These are phyloP conservation scores for Clarias fuscus DNA, from an alignment of 2,797 vertebrate genomes.

Conservation along the genomic window DNA sequence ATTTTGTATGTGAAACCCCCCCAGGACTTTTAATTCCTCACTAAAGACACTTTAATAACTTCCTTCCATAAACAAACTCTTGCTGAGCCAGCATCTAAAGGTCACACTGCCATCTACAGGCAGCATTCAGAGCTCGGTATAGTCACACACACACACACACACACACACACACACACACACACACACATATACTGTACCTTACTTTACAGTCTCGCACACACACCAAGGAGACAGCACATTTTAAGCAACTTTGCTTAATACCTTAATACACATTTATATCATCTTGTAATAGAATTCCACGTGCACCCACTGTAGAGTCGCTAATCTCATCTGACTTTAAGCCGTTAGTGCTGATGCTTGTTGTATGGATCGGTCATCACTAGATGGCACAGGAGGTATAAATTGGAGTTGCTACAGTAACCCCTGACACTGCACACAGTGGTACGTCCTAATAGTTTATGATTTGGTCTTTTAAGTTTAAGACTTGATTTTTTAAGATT, in stretches of 20 bases:
- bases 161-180: not conserved
- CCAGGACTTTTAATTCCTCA: constrained; percentile 63
- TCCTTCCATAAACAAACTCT: constrained; percentile 74
- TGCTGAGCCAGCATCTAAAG: constrained; percentile 52
- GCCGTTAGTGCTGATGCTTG: constrained; percentile 8
- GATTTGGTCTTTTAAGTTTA: not conserved
- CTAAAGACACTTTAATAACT: constrained; percentile 77
- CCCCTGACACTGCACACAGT: not conserved
- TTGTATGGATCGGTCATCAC: constrained; percentile 33
- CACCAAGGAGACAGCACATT: not conserved
- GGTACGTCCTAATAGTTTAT: not conserved
- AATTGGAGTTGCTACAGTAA: not conserved
- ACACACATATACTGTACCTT: not conserved
- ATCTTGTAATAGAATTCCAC: not conserved
- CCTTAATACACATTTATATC: not conserved
- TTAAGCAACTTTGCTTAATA: not conserved
- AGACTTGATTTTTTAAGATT: not conserved
- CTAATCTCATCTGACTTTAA: not conserved
- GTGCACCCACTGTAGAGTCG: no score
- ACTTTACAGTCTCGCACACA: not conserved
- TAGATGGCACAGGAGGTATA: constrained; percentile 50
- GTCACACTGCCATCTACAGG: constrained; percentile 55
- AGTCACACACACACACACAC: not conserved
- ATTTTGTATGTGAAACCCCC: constrained; percentile 18
- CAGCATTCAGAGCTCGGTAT: not conserved